Evolutionary conservation across 2,888 invertebrate species (phyloP).

Genomic region (Apodemia duryi): DNA sequence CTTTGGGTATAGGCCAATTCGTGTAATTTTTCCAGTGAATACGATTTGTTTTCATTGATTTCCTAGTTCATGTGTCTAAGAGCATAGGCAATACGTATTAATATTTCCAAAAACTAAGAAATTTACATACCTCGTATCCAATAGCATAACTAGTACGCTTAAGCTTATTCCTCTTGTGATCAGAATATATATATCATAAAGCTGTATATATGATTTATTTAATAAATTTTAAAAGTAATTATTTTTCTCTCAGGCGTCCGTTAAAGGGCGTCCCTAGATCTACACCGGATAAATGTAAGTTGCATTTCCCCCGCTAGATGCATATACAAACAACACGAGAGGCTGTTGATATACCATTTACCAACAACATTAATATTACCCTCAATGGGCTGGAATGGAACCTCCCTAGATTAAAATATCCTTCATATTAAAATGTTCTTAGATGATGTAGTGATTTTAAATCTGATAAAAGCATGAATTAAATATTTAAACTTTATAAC

Average conservation of each 20-base stretch:
- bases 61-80: no score
- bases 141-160: no score
- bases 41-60: no score
- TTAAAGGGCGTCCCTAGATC: conserved; percentile 75
- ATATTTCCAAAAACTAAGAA: no score
- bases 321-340: conserved; percentile 46
- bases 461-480: not conserved
- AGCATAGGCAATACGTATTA: no score
- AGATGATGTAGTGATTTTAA: not conserved
- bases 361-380: conserved; percentile 1
- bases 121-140: no score
- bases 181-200: not conserved
- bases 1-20: no score
- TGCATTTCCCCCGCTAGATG: conserved; percentile 31
- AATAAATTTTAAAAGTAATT: conserved; percentile 46
- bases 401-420: not conserved
- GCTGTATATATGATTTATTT: not conserved
- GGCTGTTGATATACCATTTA: conserved; percentile 37
- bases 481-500: not conserved
- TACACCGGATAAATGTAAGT: conserved; percentile 79
- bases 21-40: no score
- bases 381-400: not conserved
- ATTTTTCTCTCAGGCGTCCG: conserved; percentile 71
- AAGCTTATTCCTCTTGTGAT: not conserved
- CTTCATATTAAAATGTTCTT: not conserved